Evolutionary conservation across 2,888 invertebrate genomes (phyloP).

Genomic region (Drosophila cracens): DNA sequence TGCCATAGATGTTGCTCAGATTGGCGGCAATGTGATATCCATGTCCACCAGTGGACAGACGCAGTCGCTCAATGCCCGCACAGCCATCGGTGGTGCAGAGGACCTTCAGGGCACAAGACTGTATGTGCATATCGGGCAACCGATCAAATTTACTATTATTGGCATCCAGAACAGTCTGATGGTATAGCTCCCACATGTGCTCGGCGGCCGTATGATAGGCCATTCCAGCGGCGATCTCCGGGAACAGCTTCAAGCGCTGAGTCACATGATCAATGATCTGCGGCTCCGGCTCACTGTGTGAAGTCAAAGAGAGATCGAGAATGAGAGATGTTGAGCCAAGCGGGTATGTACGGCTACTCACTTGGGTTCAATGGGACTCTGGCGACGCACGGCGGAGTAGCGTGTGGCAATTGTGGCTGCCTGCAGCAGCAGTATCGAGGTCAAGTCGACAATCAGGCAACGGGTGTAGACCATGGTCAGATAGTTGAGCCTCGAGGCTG

Average conservation of each 20-base stretch:
- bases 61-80: constrained; percentile 91
- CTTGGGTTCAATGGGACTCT: constrained; percentile 93
- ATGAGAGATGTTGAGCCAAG: neutral
- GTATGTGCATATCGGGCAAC: constrained; percentile 93
- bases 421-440: constrained; percentile 90
- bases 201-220: constrained; percentile 90
- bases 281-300: constrained; percentile 90
- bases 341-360: constrained; percentile 76
- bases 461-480: constrained; percentile 95
- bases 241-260: constrained; percentile 96
- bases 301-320: neutral
- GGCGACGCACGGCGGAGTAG: constrained; percentile 94
- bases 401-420: constrained; percentile 94
- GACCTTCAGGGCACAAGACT: constrained; percentile 95
- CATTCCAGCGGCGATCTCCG: constrained; percentile 91
- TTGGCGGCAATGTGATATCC: constrained; percentile 95
- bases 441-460: constrained; percentile 91
- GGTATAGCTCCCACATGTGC: constrained; percentile 93
- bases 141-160: constrained; percentile 92
- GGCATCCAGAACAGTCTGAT: constrained; percentile 91
- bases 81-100: constrained; percentile 91
- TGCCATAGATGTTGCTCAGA: constrained; percentile 92
- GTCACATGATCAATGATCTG: constrained; percentile 96
- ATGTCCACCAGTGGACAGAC: constrained; percentile 97
- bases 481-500: constrained; percentile 93